Base-by-base conservation (phyloP, 1,140 invertebrate genomes). In the Colletes latitarsis region DNA sequence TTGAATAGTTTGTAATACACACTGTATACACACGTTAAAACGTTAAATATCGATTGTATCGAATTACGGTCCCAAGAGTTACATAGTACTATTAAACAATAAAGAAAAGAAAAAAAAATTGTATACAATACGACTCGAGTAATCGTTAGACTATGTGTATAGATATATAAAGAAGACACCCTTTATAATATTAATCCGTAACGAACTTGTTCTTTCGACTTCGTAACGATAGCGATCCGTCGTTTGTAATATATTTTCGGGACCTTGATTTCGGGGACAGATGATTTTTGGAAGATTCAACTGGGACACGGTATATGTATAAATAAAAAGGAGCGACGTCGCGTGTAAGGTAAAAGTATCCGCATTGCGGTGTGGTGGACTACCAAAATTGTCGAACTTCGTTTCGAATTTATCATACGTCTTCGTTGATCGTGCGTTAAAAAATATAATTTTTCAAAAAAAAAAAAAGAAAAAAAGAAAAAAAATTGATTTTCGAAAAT, bases 1-100 rank as follows among this genome's bases (percentile, higher is more conserved):
- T 91, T 90, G 89, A 90, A 89, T 88, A 89, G 90, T 84, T 88
- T 89, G 82, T 89, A 88, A 89, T 82, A 79, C 74, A 79, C 78
- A 88, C 75, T 89, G 85, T 89, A 88, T 87, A 89, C 86, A 87
- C 81, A 89, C 86, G 81, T 89, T 87, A 85, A 86, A 81, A 88
- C 69, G 68, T 82, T 87, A 83, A 72, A 84, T 82, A 82, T 80
- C 82, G 79, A 87, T 86, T 88, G 83, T 88, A 87, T 69, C 84
- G 76, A 81, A 87, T 77, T 80, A 63, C 79, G 64, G 77, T 77
- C 63, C 58, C 39, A 73, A 84, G 43, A 62, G 72, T 84, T 81
- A 17, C 60, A 79, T 80, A 82, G 69, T 82, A 84, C 55, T 74
- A 82, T 77, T 82, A 85, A 70, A 80, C 88, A 84, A 77, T 85